These are phyloP conservation scores for Drosophila differens DNA, from an alignment of 2,888 invertebrate genomes.

Conservation along the genomic window DNA sequence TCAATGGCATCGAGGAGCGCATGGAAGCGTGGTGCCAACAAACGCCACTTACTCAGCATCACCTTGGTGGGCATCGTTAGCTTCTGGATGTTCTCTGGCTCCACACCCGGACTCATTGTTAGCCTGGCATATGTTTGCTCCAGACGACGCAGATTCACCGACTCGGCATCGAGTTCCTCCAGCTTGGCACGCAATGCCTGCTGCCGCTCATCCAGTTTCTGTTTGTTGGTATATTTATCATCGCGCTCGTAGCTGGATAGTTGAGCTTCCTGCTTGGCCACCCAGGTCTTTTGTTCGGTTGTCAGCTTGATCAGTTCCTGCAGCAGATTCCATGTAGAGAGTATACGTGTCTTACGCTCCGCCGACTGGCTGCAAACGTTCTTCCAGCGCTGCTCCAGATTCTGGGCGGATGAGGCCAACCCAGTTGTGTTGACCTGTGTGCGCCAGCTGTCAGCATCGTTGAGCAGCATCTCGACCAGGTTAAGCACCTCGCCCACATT, in stretches of 20 bases:
- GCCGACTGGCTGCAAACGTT: slow-evolving; percentile 90
- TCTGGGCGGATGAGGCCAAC: slow-evolving; percentile 89
- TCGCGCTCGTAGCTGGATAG: slow-evolving; percentile 88
- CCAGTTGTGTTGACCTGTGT: slow-evolving; percentile 90
- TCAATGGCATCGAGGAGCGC: slow-evolving; percentile 87
- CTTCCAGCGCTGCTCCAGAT: slow-evolving; percentile 92
- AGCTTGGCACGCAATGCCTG: slow-evolving; percentile 87
- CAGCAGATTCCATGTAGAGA: slow-evolving; percentile 87
- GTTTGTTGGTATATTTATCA: slow-evolving; percentile 87
- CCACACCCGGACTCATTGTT: slow-evolving; percentile 89
- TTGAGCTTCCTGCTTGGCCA: slow-evolving; percentile 88
- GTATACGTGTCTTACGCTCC: slow-evolving; percentile 89
- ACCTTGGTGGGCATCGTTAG: slow-evolving; percentile 88
- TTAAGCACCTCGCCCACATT: slow-evolving; percentile 92
- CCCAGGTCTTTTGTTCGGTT: slow-evolving; percentile 87
- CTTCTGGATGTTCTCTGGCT: slow-evolving; percentile 89
- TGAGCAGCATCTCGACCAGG: slow-evolving; percentile 91
- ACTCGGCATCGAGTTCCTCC: slow-evolving; percentile 87
- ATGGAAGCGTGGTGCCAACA: slow-evolving; percentile 87
- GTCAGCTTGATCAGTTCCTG: slow-evolving; percentile 87
- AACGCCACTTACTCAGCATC: slow-evolving; percentile 89
- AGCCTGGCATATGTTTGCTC: slow-evolving; percentile 90
- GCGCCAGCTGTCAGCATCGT: slow-evolving; percentile 90
- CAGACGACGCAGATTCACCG: slow-evolving; percentile 87
- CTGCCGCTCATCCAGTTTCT: slow-evolving; percentile 87